Evolutionary conservation across 2,113 vertebrate genomes (phyloP).

Genomic region (Pollachius pollachius): DNA sequence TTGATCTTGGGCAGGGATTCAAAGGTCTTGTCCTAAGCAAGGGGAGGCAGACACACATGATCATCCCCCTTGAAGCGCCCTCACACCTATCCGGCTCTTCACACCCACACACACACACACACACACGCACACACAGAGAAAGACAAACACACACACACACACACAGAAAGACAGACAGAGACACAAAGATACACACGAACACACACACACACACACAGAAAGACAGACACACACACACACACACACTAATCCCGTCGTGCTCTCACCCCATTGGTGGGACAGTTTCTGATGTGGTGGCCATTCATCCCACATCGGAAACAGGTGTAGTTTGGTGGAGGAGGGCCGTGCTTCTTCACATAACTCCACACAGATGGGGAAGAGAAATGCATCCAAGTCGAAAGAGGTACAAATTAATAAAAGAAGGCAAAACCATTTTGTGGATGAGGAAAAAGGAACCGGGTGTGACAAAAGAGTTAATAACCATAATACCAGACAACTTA

Average conservation of each 20-base stretch:
- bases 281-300: constrained; percentile 96
- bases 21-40: constrained; percentile 85
- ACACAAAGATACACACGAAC: too few species aligned
- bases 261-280: constrained; percentile 88
- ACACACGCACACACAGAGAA: too few species aligned
- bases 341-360: constrained; percentile 85
- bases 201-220: background rate
- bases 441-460: background rate
- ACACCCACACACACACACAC: background rate
- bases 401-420: background rate
- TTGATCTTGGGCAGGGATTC: constrained; percentile 88
- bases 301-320: constrained; percentile 92
- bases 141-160: constrained; percentile 2
- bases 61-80: background rate
- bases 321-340: constrained; percentile 86
- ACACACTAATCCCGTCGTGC: background rate
- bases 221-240: background rate
- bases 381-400: background rate
- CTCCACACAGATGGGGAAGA: constrained; percentile 53
- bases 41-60: background rate
- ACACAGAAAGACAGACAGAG: too few species aligned
- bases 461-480: too few species aligned
- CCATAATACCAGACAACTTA: too few species aligned
- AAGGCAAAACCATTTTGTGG: background rate
- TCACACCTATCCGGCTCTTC: background rate